Evolutionary conservation across 2,888 invertebrate genomes (phyloP).

Genomic region (Pollenia angustigena): DNA sequence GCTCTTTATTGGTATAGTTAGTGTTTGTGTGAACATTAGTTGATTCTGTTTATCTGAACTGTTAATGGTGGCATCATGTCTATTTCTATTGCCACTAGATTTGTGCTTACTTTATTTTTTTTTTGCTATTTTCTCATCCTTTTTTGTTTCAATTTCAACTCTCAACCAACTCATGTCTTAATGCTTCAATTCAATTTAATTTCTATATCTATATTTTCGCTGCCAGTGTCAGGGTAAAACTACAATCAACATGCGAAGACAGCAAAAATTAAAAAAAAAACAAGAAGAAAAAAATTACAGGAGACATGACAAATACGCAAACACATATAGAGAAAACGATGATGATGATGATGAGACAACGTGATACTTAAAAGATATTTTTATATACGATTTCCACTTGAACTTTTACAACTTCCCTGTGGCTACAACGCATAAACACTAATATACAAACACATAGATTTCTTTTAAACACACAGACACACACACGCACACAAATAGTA

Average conservation of each 20-base stretch:
- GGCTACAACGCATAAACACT: conserved; percentile 45
- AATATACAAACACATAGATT: not conserved
- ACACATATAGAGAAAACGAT: not conserved
- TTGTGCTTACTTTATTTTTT: conserved; percentile 45
- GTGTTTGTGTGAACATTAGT: conserved; percentile 36
- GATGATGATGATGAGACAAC: conserved; percentile 51
- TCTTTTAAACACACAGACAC: not conserved
- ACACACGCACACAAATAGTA: not conserved
- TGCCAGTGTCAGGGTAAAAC: conserved; percentile 62
- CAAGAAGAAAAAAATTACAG: not conserved
- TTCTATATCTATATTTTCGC: conserved; percentile 64
- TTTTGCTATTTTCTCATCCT: not conserved
- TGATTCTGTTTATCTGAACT: conserved; percentile 36
- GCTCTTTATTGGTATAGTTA: not conserved
- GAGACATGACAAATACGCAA: not conserved
- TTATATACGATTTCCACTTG: conserved; percentile 68
- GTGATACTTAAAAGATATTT: conserved; percentile 57
- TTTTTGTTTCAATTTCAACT: conserved; percentile 39
- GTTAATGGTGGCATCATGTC: conserved; percentile 70
- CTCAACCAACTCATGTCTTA: conserved; percentile 39
- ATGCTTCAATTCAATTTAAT: conserved; percentile 64
- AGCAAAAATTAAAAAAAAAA: conserved; percentile 14
- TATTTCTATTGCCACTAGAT: conserved; percentile 66
- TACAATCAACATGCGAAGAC: conserved; percentile 49
- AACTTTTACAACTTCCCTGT: conserved; percentile 73